These are phyloP conservation scores for Cecropterus lyciades DNA, from an alignment of 1,140 invertebrate genomes.

Conservation along the genomic window DNA sequence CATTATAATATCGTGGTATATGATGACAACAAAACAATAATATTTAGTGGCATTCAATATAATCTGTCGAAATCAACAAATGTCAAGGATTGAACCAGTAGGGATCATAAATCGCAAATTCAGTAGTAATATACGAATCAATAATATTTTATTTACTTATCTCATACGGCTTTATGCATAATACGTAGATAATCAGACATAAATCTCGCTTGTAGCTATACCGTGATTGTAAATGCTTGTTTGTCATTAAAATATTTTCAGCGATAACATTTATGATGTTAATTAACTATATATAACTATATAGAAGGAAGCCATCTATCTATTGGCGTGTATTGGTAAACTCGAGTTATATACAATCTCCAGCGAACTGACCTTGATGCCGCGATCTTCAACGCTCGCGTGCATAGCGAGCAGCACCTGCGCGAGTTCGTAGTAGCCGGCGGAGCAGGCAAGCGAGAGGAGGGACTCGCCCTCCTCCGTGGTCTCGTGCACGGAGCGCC, in stretches of 20 bases:
- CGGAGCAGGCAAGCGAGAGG: conserved; percentile 95
- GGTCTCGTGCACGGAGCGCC: conserved; percentile 94
- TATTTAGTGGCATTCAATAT: conserved; percentile 14
- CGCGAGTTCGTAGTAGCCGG: conserved; percentile 96
- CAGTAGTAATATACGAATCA: not conserved
- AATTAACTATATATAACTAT: too few relatives aligned
- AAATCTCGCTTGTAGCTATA: too few relatives aligned
- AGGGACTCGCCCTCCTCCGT: conserved; percentile 97
- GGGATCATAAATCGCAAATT: not conserved
- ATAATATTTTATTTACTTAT: conserved; percentile 4
- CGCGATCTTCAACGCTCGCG: conserved; percentile 98
- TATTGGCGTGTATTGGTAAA: too few relatives aligned
- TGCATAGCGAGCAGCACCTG: conserved; percentile 98
- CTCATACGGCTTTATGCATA: not conserved
- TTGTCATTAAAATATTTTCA: not conserved
- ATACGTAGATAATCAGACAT: too few relatives aligned
- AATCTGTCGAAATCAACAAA: conserved; percentile 4
- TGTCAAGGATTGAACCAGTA: conserved; percentile 2
- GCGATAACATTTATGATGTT: too few relatives aligned
- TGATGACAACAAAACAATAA: not conserved
- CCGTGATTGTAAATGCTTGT: not conserved
- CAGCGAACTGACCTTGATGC: conserved; percentile 85
- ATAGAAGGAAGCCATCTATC: too few relatives aligned
- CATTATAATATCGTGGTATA: not conserved
- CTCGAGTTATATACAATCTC: too few relatives aligned